Evolutionary conservation across 2,797 vertebrate genomes (phyloP).

Genomic region (Ctenochaetus hawaiiensis): DNA sequence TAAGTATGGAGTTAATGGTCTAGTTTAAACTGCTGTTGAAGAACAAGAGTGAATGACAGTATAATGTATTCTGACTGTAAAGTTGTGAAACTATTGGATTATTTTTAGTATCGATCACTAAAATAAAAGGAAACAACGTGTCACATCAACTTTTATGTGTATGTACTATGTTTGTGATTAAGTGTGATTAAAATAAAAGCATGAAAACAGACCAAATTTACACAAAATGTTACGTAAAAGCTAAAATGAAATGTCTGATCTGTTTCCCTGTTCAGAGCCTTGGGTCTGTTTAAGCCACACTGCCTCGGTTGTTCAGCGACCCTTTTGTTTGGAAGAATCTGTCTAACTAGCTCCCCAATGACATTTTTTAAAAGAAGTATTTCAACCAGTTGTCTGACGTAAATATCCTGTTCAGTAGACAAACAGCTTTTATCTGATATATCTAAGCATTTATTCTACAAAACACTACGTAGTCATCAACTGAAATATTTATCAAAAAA

Average conservation of each 20-base stretch:
- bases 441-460: no score
- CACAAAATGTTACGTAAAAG: neutral
- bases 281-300: neutral
- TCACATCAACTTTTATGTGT: no score
- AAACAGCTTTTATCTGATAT: neutral
- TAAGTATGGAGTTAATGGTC: no score
- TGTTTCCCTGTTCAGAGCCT: neutral
- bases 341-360: constrained; percentile 11
- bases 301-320: neutral
- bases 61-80: no score
- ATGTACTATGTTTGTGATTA: no score
- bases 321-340: neutral
- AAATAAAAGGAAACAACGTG: neutral
- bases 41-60: no score
- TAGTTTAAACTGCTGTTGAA: no score
- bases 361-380: constrained; percentile 2
- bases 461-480: no score
- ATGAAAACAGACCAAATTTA: neutral
- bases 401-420: constrained; percentile 3
- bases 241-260: neutral
- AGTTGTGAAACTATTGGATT: neutral
- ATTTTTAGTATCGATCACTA: neutral
- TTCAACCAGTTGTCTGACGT: constrained; percentile 1
- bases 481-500: neutral
- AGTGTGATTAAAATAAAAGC: no score